A percentile compares a stretch with the other conserved stretches of the same genome.
Evolutionary conservation across 2,888 invertebrate species (phyloP).

Genomic region (Lagria hirta): DNA sequence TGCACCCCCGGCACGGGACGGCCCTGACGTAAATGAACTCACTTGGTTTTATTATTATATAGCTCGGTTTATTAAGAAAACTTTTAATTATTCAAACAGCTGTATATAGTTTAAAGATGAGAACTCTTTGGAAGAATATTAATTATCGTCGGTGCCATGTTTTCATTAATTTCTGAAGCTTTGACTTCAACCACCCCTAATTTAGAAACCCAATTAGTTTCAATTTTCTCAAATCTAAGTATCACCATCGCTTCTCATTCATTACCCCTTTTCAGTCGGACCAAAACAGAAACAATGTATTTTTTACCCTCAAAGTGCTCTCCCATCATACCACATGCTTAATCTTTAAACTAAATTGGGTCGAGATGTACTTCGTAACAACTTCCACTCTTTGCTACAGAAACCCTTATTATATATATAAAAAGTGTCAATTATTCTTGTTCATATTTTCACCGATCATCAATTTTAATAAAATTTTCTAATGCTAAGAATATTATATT

Average conservation of each 20-base stretch:
- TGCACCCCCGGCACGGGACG: no score
- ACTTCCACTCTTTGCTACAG: no score
- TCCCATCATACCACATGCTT: no score
- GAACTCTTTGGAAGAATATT: conserved; percentile 20
- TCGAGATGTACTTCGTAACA: conserved; percentile 3
- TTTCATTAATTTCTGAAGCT: no score
- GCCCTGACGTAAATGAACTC: conserved; percentile 35
- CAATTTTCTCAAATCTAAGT: conserved; percentile 1
- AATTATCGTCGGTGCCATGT: no score
- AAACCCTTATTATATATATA: no score
- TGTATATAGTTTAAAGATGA: conserved; percentile 28
- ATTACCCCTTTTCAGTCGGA: not conserved
- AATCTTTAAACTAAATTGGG: conserved; percentile 1
- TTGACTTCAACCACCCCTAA: not conserved
- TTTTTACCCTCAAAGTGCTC: no score
- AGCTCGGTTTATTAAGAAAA: conserved; percentile 33
- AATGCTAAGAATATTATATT: no score
- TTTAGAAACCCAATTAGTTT: conserved; percentile 1
- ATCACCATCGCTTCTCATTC: not conserved
- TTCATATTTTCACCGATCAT: no score
- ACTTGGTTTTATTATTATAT: conserved; percentile 32
- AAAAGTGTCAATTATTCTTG: no score
- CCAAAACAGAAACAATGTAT: conserved; percentile 3
- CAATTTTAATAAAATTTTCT: no score
- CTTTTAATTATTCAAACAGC: conserved; percentile 33